A percentile compares a stretch with the other conserved stretches of the same genome.
These are phyloP conservation scores for Stictonetta naevosa DNA, from an alignment of 2,113 vertebrate species.

Conservation along the genomic window DNA sequence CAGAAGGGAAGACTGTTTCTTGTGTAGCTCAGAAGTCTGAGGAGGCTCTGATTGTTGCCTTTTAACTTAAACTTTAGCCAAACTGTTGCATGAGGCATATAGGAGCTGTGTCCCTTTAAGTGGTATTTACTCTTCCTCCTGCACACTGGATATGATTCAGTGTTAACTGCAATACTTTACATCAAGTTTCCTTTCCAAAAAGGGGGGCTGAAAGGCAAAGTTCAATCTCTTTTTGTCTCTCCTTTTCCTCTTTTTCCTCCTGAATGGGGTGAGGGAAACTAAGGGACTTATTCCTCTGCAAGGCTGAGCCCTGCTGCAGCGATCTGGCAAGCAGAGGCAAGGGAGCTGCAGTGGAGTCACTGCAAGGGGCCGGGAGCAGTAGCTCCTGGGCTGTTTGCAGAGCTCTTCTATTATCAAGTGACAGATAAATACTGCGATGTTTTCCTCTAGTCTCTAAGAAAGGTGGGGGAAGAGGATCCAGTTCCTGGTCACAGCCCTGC, in stretches of 20 bases:
- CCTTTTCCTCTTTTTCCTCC: background rate
- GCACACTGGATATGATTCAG: background rate
- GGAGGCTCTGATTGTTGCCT: background rate
- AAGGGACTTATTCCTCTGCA: background rate
- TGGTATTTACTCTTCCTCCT: background rate
- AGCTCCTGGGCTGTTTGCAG: background rate
- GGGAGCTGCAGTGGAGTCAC: background rate
- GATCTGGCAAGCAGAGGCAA: background rate
- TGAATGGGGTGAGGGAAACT: background rate
- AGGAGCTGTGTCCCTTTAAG: too few relatives aligned
- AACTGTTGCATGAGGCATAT: background rate
- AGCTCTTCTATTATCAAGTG: background rate
- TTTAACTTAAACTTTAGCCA: background rate
- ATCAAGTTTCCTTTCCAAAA: background rate
- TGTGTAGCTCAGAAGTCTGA: background rate
- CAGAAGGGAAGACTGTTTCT: background rate
- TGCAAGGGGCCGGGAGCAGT: background rate
- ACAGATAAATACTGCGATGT: background rate
- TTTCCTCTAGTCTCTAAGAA: background rate
- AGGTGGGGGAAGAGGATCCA: background rate
- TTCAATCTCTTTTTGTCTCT: background rate
- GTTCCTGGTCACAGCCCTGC: background rate
- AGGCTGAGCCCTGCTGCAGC: background rate
- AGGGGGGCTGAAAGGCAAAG: background rate
- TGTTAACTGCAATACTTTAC: background rate